Conservation (phyloP, 1,140 invertebrate genomes). For the Drosophila gunungcola region DNA sequence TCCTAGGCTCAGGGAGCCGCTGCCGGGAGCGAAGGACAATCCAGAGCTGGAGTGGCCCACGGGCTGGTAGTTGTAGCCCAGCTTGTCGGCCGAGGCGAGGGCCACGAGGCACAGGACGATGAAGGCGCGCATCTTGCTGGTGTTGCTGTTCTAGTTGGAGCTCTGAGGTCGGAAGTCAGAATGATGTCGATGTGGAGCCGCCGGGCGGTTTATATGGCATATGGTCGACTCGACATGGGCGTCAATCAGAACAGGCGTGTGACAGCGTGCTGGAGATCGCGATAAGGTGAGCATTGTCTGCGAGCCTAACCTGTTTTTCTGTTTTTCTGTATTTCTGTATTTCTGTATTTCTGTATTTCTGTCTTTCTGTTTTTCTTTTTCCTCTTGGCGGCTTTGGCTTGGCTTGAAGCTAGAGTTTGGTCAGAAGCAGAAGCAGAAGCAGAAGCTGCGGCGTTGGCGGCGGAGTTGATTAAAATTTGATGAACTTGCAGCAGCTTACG, state of each 20-base stretch:
- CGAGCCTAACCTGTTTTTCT: constrained; percentile 68
- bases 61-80: constrained; percentile 79
- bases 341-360: constrained; percentile 52
- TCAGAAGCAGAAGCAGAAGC: constrained; percentile 3
- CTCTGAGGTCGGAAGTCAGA: constrained; percentile 70
- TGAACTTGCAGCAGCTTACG: constrained; percentile 72
- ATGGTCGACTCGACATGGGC: constrained; percentile 44
- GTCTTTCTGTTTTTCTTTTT: constrained; percentile 63
- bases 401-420: constrained; percentile 14
- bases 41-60: constrained; percentile 71
- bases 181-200: constrained; percentile 55
- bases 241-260: constrained; percentile 69
- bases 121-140: constrained; percentile 69
- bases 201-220: constrained; percentile 70
- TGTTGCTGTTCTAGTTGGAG: constrained; percentile 64
- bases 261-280: constrained; percentile 63
- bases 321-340: constrained; percentile 63
- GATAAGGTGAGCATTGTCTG: constrained; percentile 63
- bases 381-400: constrained; percentile 35
- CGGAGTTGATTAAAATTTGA: constrained; percentile 78
- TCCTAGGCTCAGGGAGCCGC: constrained; percentile 31
- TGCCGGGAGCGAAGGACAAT: constrained; percentile 72
- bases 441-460: constrained; percentile 27
- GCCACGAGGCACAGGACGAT: constrained; percentile 74
- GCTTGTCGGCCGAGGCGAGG: constrained; percentile 68